Evolutionary conservation across 1,140 invertebrate species (phyloP).

Genomic region (Macrocentrus cingulum): DNA sequence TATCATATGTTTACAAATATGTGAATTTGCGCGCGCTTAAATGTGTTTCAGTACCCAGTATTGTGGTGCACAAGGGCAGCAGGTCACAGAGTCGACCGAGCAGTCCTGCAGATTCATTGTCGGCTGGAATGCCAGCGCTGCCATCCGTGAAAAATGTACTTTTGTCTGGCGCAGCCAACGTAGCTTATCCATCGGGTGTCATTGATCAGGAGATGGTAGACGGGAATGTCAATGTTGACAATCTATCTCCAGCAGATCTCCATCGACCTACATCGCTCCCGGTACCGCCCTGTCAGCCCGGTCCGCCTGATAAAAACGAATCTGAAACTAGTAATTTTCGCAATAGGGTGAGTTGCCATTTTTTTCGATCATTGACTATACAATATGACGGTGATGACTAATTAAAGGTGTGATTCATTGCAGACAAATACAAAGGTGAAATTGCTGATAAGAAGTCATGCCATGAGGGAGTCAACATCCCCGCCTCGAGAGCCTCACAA

Average conservation of each 20-base stretch:
- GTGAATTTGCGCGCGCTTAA: too few relatives aligned
- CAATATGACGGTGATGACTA: too few relatives aligned
- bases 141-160: constrained; percentile 49
- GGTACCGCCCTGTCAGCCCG: constrained; percentile 39
- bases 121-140: constrained; percentile 55
- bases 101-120: constrained; percentile 46
- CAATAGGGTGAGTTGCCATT: constrained; percentile 45
- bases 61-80: constrained; percentile 54
- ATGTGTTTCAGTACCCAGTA: constrained; percentile 55
- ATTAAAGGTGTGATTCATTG: too few relatives aligned
- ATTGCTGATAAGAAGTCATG: constrained; percentile 83
- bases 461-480: constrained; percentile 83
- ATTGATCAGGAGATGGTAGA: constrained; percentile 54
- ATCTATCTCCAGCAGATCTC: constrained; percentile 30
- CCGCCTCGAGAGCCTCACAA: constrained; percentile 72
- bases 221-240: constrained; percentile 42
- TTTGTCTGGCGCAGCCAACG: constrained; percentile 41
- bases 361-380: background rate
- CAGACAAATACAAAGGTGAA: constrained; percentile 75
- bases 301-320: constrained; percentile 35
- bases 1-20: constrained; percentile 6
- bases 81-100: constrained; percentile 50
- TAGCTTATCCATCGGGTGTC: constrained; percentile 38
- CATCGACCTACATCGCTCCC: constrained; percentile 33
- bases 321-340: constrained; percentile 50